Percentiles rank a stretch among this genome's conserved stretches.
phyloP scores from a whole-genome alignment of 2,888 invertebrate species.

The Caenorhabditis parvicauda region DNA sequence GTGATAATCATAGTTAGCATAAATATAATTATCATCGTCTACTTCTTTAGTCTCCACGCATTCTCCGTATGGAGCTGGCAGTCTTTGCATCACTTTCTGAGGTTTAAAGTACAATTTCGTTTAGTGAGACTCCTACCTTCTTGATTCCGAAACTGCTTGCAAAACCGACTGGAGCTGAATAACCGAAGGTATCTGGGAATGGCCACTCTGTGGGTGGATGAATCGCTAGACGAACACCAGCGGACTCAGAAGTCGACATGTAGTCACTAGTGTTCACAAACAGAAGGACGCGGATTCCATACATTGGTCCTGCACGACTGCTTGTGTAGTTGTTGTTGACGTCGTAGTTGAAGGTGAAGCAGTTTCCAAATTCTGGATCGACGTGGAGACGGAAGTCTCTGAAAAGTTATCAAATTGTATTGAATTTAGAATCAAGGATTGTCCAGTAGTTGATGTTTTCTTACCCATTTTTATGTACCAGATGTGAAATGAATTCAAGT shows the following conservation, averaged over 20 bases:
- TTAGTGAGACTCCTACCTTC: constrained; percentile 20
- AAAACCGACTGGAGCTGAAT: constrained; percentile 49
- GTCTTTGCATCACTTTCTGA: constrained; percentile 42
- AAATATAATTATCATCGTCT: constrained; percentile 30
- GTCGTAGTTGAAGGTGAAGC: constrained; percentile 49
- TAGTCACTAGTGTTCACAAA: constrained; percentile 50
- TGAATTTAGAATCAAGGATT: neutral
- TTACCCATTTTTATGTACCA: neutral
- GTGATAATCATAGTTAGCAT: constrained; percentile 41
- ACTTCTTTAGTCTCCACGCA: constrained; percentile 31
- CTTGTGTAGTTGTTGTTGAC: constrained; percentile 42
- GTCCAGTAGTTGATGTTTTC: too few species aligned
- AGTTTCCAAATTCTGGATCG: constrained; percentile 51
- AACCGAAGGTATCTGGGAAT: constrained; percentile 51
- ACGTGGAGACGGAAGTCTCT: constrained; percentile 48
- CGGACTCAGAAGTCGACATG: constrained; percentile 50
- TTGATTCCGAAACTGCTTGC: constrained; percentile 46
- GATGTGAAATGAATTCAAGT: too few species aligned
- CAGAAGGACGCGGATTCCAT: constrained; percentile 46
- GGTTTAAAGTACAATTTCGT: constrained; percentile 2
- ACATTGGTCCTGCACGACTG: constrained; percentile 51
- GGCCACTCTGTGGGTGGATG: constrained; percentile 46
- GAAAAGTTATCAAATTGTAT: constrained; percentile 1
- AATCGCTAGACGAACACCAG: constrained; percentile 43
- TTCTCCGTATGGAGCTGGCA: constrained; percentile 42